Conservation (phyloP, 2,797 vertebrate genomes). For the Momotus momota region DNA sequence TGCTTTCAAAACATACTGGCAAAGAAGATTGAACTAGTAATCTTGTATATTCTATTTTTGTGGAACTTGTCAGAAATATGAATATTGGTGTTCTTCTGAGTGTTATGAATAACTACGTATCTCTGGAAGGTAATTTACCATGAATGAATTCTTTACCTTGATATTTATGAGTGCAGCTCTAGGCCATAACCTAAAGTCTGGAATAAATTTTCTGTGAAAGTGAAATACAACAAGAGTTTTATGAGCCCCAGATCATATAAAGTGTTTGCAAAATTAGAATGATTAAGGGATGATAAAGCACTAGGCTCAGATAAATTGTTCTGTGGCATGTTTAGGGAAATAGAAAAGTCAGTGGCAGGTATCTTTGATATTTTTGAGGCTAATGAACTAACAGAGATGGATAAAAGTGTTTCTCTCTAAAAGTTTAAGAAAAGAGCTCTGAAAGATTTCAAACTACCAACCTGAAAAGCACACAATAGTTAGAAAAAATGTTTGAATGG, state of each 20-base stretch:
- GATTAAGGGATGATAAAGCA: constrained; percentile 57
- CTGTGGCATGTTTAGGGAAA: neutral
- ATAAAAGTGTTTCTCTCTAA: neutral
- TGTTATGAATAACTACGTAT: constrained; percentile 42
- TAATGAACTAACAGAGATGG: neutral
- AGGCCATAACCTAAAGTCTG: constrained; percentile 65
- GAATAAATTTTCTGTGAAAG: constrained; percentile 68
- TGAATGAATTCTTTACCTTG: constrained; percentile 62
- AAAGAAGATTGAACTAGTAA: neutral
- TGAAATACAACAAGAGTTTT: constrained; percentile 62
- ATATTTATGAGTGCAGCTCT: constrained; percentile 70
- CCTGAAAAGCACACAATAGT: neutral
- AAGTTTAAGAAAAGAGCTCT: neutral
- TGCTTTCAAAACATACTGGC: neutral
- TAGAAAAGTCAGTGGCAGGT: neutral
- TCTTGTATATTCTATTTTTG: neutral
- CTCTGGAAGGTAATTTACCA: constrained; percentile 61
- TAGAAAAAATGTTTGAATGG: neutral
- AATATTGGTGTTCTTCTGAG: constrained; percentile 52
- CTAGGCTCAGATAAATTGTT: constrained; percentile 33
- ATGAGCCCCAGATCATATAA: constrained; percentile 57
- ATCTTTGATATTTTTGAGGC: neutral
- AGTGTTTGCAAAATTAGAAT: constrained; percentile 62
- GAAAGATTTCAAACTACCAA: neutral
- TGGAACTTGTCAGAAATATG: constrained; percentile 15